These are phyloP conservation scores for Geotrypetes seraphini DNA, from an alignment of 2,797 vertebrate species.

Conservation along the genomic window DNA sequence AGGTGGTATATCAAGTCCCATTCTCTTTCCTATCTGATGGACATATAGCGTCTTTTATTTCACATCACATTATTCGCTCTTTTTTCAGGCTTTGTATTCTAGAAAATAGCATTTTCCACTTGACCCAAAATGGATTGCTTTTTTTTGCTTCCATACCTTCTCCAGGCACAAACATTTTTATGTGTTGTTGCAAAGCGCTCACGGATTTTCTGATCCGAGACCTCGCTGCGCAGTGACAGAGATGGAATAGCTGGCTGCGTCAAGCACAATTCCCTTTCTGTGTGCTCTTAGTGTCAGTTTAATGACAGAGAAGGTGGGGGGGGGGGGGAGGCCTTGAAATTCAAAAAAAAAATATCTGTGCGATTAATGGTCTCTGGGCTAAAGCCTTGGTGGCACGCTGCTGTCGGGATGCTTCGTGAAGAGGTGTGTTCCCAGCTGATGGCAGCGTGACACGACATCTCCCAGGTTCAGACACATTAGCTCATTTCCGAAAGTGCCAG, in stretches of 20 bases:
- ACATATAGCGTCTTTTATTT: too few relatives aligned
- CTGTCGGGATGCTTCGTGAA: conserved; percentile 19
- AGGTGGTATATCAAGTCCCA: too few relatives aligned
- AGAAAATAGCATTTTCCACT: too few relatives aligned
- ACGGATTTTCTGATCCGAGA: too few relatives aligned
- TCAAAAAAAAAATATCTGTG: conserved; percentile 45
- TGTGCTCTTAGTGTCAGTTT: conserved; percentile 46
- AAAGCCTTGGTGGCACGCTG: conserved; percentile 7
- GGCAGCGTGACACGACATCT: conserved; percentile 29
- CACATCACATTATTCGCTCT: too few relatives aligned
- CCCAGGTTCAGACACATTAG: conserved; percentile 32
- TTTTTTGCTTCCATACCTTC: not conserved
- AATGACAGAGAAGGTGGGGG: conserved; percentile 37
- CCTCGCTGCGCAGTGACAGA: conserved; percentile 19
- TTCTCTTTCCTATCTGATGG: too few relatives aligned
- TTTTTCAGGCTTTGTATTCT: too few relatives aligned
- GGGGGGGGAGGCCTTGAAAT: not conserved
- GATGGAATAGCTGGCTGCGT: conserved; percentile 17
- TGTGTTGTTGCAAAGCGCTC: too few relatives aligned
- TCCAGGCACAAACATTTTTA: not conserved
- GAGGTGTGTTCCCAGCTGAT: conserved; percentile 24
- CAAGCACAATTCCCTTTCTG: conserved; percentile 16
- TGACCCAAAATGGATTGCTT: too few relatives aligned
- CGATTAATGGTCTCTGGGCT: conserved; percentile 17
- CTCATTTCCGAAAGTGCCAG: not conserved